These are phyloP conservation scores for Dromiciops gliroides DNA, from an alignment of 2,113 vertebrate species.

Conservation along the genomic window DNA sequence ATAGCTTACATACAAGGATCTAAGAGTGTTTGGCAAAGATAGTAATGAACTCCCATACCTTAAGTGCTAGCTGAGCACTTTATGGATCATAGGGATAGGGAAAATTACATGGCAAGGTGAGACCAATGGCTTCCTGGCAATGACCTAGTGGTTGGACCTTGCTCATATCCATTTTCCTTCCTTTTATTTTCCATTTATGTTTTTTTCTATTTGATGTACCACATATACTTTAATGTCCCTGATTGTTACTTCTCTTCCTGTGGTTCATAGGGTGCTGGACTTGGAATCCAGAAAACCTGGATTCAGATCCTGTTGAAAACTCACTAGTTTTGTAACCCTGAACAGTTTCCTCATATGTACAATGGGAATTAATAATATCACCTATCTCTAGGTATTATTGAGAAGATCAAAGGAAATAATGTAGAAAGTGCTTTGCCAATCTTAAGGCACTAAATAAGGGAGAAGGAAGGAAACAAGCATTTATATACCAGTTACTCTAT, in stretches of 20 bases:
- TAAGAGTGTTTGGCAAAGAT: neutral
- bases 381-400: neutral
- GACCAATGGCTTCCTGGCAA: slow-evolving; percentile 1
- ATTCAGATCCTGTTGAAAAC: neutral
- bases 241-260: neutral
- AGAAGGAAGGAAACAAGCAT: neutral
- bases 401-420: neutral
- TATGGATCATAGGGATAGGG: neutral
- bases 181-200: neutral
- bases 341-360: neutral
- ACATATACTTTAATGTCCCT: neutral
- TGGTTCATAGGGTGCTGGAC: neutral
- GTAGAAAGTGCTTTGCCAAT: neutral
- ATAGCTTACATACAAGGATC: slow-evolving; percentile 16
- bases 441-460: neutral
- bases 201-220: neutral
- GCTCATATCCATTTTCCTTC: neutral
- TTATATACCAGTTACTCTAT: neutral
- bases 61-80: neutral
- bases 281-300: neutral
- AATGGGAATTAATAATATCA: neutral
- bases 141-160: neutral
- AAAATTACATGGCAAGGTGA: slow-evolving; percentile 22
- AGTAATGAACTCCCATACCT: neutral
- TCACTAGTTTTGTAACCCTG: neutral